phyloP scores from a whole-genome alignment of 2,113 vertebrate species.

The Dermatemys mawii region DNA sequence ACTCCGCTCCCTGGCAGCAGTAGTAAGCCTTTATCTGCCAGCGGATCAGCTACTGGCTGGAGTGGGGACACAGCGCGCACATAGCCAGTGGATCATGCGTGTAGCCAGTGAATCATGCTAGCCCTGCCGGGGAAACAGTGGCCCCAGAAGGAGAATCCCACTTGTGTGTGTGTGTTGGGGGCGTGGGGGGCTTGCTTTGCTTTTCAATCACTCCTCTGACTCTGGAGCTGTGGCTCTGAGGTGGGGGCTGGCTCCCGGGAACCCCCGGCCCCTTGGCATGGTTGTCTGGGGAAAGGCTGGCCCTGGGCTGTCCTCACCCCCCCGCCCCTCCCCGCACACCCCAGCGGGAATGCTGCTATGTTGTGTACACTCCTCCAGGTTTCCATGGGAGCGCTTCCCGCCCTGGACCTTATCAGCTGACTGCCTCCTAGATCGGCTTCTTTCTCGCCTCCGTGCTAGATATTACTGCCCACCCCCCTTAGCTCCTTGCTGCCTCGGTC shows the following conservation, averaged over 20 bases:
- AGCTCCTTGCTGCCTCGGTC: background rate
- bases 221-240: background rate
- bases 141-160: too few species aligned
- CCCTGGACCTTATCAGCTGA: background rate
- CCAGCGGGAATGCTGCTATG: background rate
- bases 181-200: background rate
- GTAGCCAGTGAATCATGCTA: background rate
- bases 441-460: background rate
- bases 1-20: background rate
- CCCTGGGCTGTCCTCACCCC: too few species aligned
- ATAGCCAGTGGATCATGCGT: background rate
- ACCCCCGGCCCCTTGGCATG: too few species aligned
- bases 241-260: background rate
- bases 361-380: background rate
- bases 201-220: background rate
- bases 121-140: background rate
- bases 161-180: rapidly evolving
- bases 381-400: background rate
- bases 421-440: background rate
- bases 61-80: background rate
- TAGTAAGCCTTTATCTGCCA: background rate
- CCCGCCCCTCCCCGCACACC: background rate
- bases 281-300: background rate
- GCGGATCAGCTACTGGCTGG: too few species aligned
- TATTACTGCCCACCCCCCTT: background rate